These are phyloP conservation scores for Tipula vernalis DNA, from an alignment of 2,888 invertebrate species.

Conservation along the genomic window DNA sequence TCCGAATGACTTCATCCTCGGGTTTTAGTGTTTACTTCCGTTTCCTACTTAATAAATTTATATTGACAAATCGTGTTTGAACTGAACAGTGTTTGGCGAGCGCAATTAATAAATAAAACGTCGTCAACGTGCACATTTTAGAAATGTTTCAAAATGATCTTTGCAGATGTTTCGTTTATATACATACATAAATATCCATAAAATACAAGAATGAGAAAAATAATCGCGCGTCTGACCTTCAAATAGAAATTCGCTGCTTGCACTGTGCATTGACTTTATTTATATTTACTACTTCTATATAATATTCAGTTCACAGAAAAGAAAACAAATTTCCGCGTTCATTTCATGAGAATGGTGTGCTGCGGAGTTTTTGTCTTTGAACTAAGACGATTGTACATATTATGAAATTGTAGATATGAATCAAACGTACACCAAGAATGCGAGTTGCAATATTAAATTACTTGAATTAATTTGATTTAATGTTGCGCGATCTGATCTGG, in stretches of 20 bases:
- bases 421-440: background rate
- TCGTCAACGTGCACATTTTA: background rate
- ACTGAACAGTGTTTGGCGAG: no score
- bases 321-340: background rate
- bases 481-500: background rate
- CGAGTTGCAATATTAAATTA: background rate
- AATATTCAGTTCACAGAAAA: background rate
- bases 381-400: background rate
- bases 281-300: background rate
- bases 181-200: no score
- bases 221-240: background rate
- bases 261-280: background rate
- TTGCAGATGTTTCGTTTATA: background rate
- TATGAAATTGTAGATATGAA: background rate
- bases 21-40: no score
- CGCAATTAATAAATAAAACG: no score
- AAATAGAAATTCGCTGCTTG: background rate
- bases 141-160: background rate
- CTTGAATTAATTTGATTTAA: background rate
- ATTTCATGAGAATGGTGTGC: background rate
- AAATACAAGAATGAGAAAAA: background rate
- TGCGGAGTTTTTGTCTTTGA: background rate
- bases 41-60: no score
- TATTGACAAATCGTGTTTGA: no score
- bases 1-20: no score